These are phyloP conservation scores for Maniola hyperantus DNA, from an alignment of 2,888 invertebrate species.

Conservation along the genomic window DNA sequence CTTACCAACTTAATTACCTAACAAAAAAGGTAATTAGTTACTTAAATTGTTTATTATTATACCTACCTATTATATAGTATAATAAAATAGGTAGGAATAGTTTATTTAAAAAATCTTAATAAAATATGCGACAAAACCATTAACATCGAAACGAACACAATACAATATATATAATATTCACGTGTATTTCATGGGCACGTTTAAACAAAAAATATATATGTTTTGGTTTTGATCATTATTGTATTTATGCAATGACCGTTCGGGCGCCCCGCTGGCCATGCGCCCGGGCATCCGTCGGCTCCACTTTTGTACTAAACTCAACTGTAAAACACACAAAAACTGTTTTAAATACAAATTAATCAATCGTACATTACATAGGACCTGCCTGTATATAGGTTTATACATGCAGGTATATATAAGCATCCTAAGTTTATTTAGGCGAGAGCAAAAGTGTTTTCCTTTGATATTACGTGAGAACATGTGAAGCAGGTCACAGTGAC, in stretches of 20 bases:
- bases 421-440: no score
- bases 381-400: no score
- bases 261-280: conserved; percentile 62
- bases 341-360: conserved; percentile 42
- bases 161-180: conserved; percentile 33
- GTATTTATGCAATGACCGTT: conserved; percentile 66
- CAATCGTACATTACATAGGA: background rate
- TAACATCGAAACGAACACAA: conserved; percentile 32
- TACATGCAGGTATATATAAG: no score
- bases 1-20: no score
- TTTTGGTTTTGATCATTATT: conserved; percentile 56
- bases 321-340: conserved; percentile 60
- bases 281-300: conserved; percentile 60
- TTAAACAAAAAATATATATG: conserved; percentile 48
- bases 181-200: conserved; percentile 36
- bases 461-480: no score
- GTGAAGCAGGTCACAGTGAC: no score
- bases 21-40: no score
- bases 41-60: no score
- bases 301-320: conserved; percentile 66
- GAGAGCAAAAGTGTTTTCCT: no score
- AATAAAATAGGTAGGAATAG: background rate
- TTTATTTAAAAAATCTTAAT: conserved; percentile 4
- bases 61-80: no score
- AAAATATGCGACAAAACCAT: conserved; percentile 29